Conservation (phyloP, 1,140 invertebrate genomes). For the Andricus grossulariae region DNA sequence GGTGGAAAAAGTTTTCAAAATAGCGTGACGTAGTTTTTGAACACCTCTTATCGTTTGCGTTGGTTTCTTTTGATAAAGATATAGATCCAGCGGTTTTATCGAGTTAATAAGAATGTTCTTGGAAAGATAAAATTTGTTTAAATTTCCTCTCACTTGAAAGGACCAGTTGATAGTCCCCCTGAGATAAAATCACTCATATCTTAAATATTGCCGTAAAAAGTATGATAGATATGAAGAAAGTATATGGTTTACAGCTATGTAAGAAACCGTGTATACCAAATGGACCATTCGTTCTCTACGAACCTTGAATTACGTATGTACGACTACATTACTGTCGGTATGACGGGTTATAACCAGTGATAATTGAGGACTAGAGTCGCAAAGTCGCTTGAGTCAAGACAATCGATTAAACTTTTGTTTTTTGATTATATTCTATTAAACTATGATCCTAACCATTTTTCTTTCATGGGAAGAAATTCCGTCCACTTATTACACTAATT, state of each 20-base stretch:
- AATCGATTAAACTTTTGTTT: neutral
- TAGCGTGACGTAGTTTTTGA: too few relatives aligned
- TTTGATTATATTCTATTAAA: neutral
- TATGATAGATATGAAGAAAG: neutral
- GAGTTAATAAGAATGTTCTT: too few relatives aligned
- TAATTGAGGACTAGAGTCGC: conserved; percentile 13
- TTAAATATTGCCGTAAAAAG: neutral
- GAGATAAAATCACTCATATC: too few relatives aligned
- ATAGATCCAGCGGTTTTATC: too few relatives aligned
- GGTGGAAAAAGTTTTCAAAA: too few relatives aligned
- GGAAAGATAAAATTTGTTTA: too few relatives aligned
- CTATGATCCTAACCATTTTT: neutral
- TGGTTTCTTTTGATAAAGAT: too few relatives aligned
- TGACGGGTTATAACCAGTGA: conserved; percentile 5
- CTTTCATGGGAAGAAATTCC: neutral
- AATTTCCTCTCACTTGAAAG: too few relatives aligned
- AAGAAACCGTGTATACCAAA: conserved; percentile 24
- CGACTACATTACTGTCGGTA: too few relatives aligned
- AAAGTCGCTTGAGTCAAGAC: conserved; percentile 12
- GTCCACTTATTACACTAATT: neutral
- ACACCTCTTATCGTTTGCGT: too few relatives aligned
- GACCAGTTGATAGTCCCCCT: too few relatives aligned
- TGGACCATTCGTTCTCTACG: conserved; percentile 20
- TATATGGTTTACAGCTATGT: conserved; percentile 11
- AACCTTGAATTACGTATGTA: conserved; percentile 25